These are phyloP conservation scores for Calameuta filiformis DNA, from an alignment of 2,888 invertebrate species.

Conservation along the genomic window DNA sequence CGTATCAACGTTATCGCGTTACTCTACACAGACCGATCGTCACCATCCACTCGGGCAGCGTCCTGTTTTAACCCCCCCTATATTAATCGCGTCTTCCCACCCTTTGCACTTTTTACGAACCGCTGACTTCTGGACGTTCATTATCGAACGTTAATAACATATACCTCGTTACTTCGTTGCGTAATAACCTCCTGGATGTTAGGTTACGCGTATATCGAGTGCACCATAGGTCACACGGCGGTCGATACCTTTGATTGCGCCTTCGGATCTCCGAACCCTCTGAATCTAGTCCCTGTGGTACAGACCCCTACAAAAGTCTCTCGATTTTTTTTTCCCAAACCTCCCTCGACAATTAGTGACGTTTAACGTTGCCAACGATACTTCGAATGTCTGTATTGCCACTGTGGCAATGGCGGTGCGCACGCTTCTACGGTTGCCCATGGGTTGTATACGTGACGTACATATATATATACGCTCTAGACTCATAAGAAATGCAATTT, in stretches of 20 bases:
- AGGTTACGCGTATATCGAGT: not conserved
- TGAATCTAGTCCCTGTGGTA: not conserved
- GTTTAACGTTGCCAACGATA: not conserved
- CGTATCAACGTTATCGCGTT: not conserved
- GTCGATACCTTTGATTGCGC: not conserved
- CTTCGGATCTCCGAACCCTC: not conserved
- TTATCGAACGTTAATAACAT: not conserved
- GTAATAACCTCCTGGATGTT: not conserved
- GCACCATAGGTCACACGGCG: not conserved
- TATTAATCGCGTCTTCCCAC: not conserved
- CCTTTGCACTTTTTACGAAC: not conserved
- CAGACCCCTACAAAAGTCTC: not conserved
- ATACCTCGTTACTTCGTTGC: not conserved
- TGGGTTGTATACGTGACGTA: not conserved
- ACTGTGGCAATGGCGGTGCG: not conserved
- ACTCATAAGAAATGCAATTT: slow-evolving; percentile 26
- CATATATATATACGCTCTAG: not conserved
- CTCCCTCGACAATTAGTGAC: not conserved
- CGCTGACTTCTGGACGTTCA: not conserved
- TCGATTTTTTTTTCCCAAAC: not conserved
- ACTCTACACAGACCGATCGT: not conserved
- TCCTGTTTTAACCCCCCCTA: not conserved
- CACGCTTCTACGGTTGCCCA: not conserved
- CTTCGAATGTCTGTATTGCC: not conserved
- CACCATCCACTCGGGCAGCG: not conserved